phyloP scores from a whole-genome alignment of 2,797 vertebrate genomes.

The Ambastaia sidthimunki region DNA sequence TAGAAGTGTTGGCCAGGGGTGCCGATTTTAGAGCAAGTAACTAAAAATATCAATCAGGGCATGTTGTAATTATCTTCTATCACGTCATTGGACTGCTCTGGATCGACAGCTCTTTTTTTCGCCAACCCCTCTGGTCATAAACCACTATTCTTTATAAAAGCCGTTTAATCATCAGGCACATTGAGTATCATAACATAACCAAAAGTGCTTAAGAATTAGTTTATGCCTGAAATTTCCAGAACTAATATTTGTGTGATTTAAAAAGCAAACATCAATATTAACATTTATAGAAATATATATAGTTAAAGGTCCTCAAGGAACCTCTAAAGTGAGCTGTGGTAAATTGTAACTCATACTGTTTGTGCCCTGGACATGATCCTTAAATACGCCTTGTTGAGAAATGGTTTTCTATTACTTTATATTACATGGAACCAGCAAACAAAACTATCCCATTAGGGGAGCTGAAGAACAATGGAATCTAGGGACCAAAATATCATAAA shows the following conservation, averaged over 20 bases:
- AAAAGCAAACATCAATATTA: not conserved
- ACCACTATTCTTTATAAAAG: not conserved
- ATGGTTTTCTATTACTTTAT: too few relatives aligned
- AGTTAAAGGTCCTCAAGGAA: too few relatives aligned
- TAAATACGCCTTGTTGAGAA: too few relatives aligned
- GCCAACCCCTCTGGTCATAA: not conserved
- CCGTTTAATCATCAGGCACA: not conserved
- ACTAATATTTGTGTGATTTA: not conserved
- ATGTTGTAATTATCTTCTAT: conserved; percentile 46
- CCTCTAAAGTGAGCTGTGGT: too few relatives aligned
- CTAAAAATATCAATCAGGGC: conserved; percentile 54
- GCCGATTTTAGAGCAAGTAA: conserved; percentile 39
- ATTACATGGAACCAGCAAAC: too few relatives aligned
- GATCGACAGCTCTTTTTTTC: not conserved
- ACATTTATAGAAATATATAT: not conserved
- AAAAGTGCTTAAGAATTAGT: not conserved
- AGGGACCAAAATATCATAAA: too few relatives aligned
- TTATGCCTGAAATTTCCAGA: not conserved
- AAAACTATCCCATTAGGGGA: too few relatives aligned
- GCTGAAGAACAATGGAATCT: too few relatives aligned
- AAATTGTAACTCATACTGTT: too few relatives aligned
- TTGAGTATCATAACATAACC: not conserved
- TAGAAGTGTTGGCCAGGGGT: conserved; percentile 11
- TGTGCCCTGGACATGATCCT: too few relatives aligned
- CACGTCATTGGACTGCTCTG: conserved; percentile 27